Evolutionary conservation across 2,888 invertebrate species (phyloP).

Genomic region (Caenorhabditis sp.): DNA sequence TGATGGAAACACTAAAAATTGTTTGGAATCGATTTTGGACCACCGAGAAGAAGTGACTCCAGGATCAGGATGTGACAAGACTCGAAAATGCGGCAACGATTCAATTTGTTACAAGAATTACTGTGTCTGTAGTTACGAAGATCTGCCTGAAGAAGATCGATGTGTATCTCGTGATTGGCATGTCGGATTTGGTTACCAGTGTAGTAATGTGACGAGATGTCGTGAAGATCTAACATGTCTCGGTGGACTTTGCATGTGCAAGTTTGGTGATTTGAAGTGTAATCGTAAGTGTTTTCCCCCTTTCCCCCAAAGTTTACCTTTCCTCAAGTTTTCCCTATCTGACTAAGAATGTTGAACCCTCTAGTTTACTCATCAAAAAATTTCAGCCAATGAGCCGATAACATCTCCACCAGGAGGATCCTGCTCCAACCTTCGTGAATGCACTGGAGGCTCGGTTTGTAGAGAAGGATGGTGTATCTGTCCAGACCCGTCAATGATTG

Average conservation of each 20-base stretch:
- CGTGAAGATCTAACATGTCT: constrained; percentile 71
- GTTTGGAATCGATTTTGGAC: constrained; percentile 39
- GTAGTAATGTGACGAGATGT: constrained; percentile 69
- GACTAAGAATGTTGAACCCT: neutral
- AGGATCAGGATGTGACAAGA: constrained; percentile 52
- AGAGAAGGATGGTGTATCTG: constrained; percentile 82
- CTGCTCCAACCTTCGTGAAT: constrained; percentile 79
- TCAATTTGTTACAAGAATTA: constrained; percentile 68
- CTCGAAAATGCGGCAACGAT: constrained; percentile 67
- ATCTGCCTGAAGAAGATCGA: constrained; percentile 64
- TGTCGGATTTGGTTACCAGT: constrained; percentile 66
- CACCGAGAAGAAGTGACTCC: constrained; percentile 30
- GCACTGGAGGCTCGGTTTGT: constrained; percentile 78
- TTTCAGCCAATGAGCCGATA: constrained; percentile 77
- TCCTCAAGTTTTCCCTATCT: neutral
- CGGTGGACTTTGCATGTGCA: constrained; percentile 75
- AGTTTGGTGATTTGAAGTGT: constrained; percentile 66
- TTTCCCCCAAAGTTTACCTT: neutral
- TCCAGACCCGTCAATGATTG: constrained; percentile 81
- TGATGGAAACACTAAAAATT: constrained; percentile 56
- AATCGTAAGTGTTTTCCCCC: constrained; percentile 67
- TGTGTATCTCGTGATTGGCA: constrained; percentile 69
- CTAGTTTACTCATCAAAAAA: too few species aligned
- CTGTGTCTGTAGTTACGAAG: constrained; percentile 72
- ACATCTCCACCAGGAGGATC: constrained; percentile 82